Percentiles rank a stretch among this genome's conserved stretches.
Conservation (phyloP, 2,888 invertebrate species). For the Hydrotaea diabolus region DNA sequence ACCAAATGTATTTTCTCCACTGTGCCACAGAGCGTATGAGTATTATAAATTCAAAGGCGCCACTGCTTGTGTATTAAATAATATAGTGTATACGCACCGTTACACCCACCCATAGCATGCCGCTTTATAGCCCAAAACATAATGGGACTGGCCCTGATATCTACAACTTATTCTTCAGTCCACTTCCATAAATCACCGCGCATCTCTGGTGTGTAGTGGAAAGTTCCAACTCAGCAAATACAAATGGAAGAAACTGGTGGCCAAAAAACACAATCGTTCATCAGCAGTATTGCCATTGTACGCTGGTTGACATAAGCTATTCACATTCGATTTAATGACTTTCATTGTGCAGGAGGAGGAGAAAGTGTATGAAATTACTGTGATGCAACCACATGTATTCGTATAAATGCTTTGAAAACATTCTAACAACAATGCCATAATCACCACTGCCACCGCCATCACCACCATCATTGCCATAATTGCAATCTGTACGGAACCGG, state of each 20-base stretch:
- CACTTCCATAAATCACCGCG: too few species aligned
- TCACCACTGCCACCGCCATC: background rate
- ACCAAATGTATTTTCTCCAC: too few species aligned
- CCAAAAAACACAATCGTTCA: background rate
- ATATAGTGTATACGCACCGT: background rate
- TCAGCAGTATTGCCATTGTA: background rate
- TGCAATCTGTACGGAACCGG: background rate
- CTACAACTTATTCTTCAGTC: too few species aligned
- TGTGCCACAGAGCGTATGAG: background rate
- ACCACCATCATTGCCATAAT: background rate
- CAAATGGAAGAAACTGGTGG: background rate
- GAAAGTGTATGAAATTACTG: background rate
- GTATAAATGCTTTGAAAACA: background rate
- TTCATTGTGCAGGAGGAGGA: background rate
- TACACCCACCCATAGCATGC: background rate
- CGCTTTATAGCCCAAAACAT: too few species aligned
- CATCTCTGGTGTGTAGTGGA: too few species aligned
- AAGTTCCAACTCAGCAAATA: too few species aligned
- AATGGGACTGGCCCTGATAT: too few species aligned
- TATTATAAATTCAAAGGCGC: background rate
- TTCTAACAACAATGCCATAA: slow-evolving; percentile 11
- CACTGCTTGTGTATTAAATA: too few species aligned
- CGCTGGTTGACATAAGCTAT: background rate
- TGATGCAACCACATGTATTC: slow-evolving; percentile 16
- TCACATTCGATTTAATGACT: slow-evolving; percentile 18